phyloP scores from a whole-genome alignment of 1,140 invertebrate species.

The Theocolax elegans region DNA sequence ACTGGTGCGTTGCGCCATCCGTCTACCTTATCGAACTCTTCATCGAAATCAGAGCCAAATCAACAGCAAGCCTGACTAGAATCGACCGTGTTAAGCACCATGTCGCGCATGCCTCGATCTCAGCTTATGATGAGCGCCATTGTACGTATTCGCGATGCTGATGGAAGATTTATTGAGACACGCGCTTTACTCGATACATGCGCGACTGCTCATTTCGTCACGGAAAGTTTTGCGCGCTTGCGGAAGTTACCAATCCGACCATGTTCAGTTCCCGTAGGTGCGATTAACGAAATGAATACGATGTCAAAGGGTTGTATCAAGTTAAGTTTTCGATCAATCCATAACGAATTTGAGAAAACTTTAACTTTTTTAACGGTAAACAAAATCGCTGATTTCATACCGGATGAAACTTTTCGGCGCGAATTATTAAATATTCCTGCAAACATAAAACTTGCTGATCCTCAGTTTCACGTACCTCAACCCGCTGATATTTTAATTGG shows the following conservation, averaged over 20 bases:
- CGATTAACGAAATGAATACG: conserved; percentile 27
- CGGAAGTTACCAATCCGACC: conserved; percentile 27
- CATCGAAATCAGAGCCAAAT: too few species aligned
- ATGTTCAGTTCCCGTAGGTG: conserved; percentile 19
- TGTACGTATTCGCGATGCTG: conserved; percentile 26
- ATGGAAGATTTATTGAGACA: conserved; percentile 6
- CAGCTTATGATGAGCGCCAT: conserved; percentile 40
- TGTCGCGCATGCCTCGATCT: neutral
- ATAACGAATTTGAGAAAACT: conserved; percentile 35
- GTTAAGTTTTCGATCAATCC: conserved; percentile 21
- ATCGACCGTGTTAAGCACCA: too few species aligned
- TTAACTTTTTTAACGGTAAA: conserved; percentile 32
- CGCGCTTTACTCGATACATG: conserved; percentile 35
- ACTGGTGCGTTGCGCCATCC: too few species aligned
- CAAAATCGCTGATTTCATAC: conserved; percentile 34
- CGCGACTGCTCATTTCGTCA: conserved; percentile 39
- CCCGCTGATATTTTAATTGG: conserved; percentile 33
- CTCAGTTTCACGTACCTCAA: conserved; percentile 35
- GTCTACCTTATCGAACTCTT: too few species aligned
- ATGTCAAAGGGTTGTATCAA: conserved; percentile 29
- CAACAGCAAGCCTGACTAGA: too few species aligned
- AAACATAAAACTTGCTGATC: conserved; percentile 40
- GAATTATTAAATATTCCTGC: conserved; percentile 33
- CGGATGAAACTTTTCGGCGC: conserved; percentile 32
- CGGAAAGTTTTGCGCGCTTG: conserved; percentile 30